Base-by-base conservation (phyloP, 2,888 invertebrate genomes). In the Tridacna crocea region DNA sequence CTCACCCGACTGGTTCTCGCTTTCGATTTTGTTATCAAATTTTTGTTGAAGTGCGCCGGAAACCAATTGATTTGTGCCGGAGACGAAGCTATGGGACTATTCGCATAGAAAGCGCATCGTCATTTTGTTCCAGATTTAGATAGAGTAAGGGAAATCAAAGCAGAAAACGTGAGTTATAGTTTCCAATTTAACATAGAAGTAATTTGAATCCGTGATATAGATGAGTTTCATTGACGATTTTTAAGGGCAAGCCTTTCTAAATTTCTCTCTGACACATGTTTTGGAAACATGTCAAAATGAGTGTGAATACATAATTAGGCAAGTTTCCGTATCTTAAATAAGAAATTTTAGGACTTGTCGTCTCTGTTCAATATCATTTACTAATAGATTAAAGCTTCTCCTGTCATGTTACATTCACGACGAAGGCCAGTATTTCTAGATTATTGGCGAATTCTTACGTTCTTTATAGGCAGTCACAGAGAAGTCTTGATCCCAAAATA, bases 201-300 rank as follows among this genome's bases (percentile, higher is more conserved):
- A 75, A 66, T 22, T 24, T 13, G 24, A 70, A 22, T 26, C 17
- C 47, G 51, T 24, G 22, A 80, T 73, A 36, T 61, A 26, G 27
- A n/a, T 55, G 63, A 79, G n/a, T 81, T 84, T 84, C 84, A 84
- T 84, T 84, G 84, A 84, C 63, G 76, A 81, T 84, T 84, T 78
- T 58, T 22, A 27, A 51, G 51, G 68, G 27, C 73, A 72, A 82
- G 66, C 77, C 78, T 72, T 26, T 68, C 36, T 65, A 65, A 60
- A 22, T 73, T 84, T 61, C 47, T 8, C 17, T 66, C 75, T 84
- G 84, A 84, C 84, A 84, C 84, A 84, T 84, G 84, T 84, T 84
- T 84, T 84, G 84, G 84, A 81, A 84, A 80, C 61, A 72, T 84
- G 84, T 84, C 84, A 84, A 81, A 78, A 77, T 65, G 11, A 46